Conservation (phyloP, 2,113 vertebrate species). For the Ophthalmolycus amberensis region DNA sequence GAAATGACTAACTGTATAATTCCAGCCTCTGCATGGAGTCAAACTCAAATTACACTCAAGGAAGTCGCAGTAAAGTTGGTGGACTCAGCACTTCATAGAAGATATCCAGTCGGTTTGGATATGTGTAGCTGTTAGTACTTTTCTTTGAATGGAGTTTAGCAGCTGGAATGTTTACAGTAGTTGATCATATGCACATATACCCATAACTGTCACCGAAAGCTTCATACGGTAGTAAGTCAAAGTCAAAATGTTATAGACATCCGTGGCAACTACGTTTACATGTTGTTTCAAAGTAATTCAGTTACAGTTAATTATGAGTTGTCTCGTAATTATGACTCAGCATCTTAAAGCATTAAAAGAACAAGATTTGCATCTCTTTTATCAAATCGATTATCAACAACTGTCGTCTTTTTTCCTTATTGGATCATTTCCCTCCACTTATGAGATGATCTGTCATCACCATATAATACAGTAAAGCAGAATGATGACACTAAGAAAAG, state of each 20-base stretch:
- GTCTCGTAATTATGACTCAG: too few relatives aligned
- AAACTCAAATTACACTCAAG: background rate
- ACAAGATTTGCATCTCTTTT: too few relatives aligned
- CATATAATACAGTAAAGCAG: too few relatives aligned
- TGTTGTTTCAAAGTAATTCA: background rate
- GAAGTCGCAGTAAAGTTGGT: background rate
- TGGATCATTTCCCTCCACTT: too few relatives aligned
- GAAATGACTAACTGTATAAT: conserved; percentile 28
- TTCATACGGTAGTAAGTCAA: background rate
- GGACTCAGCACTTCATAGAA: background rate
- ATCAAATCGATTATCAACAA: too few relatives aligned
- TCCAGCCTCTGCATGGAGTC: background rate
- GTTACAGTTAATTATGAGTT: background rate
- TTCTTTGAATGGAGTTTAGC: too few relatives aligned
- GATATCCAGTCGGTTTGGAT: background rate
- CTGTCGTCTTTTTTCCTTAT: too few relatives aligned
- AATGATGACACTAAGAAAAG: too few relatives aligned
- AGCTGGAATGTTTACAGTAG: too few relatives aligned
- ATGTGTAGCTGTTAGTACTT: background rate
- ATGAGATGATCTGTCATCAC: too few relatives aligned
- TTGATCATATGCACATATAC: background rate
- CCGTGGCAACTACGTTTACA: background rate
- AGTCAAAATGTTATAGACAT: background rate
- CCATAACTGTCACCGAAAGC: background rate
- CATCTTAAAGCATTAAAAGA: too few relatives aligned